phyloP scores from a whole-genome alignment of 2,113 vertebrate species.

The Bubo bubo region DNA sequence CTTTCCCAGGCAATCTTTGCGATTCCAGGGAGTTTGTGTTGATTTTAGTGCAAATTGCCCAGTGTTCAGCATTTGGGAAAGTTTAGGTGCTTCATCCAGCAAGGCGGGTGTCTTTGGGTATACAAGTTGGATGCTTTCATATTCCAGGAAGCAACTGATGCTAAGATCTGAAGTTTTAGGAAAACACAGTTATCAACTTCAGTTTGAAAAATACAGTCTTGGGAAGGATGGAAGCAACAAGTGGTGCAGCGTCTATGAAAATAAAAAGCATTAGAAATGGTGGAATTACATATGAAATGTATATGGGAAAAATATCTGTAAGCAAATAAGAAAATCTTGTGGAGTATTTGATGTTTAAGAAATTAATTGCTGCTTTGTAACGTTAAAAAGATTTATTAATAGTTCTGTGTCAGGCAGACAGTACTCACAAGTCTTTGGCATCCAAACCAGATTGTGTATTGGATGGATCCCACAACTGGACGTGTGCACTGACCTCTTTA shows the following conservation, averaged over 20 bases:
- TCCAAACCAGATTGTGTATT: slow-evolving; percentile 66
- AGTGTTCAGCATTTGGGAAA: not conserved
- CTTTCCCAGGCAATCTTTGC: not conserved
- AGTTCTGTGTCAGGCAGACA: slow-evolving; percentile 54
- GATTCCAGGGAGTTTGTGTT: not conserved
- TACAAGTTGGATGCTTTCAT: not conserved
- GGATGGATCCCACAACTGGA: slow-evolving; percentile 78
- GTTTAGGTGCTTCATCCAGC: not conserved
- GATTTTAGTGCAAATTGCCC: not conserved
- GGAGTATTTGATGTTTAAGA: slow-evolving; percentile 57
- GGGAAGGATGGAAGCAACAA: not conserved
- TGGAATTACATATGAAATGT: not conserved
- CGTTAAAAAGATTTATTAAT: not conserved
- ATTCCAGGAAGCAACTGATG: not conserved
- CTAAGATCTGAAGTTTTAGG: not conserved
- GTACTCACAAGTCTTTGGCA: slow-evolving; percentile 83
- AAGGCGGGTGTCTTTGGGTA: not conserved
- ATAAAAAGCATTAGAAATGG: slow-evolving; percentile 1
- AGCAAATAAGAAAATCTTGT: slow-evolving; percentile 55
- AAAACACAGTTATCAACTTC: not conserved
- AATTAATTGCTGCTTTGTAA: slow-evolving; percentile 38
- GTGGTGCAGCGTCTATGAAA: not conserved
- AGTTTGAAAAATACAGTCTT: not conserved
- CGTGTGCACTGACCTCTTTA: slow-evolving; percentile 49
- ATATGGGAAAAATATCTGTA: slow-evolving; percentile 23